Conservation (phyloP, 1,140 invertebrate genomes). For the Monomorium pharaonis region DNA sequence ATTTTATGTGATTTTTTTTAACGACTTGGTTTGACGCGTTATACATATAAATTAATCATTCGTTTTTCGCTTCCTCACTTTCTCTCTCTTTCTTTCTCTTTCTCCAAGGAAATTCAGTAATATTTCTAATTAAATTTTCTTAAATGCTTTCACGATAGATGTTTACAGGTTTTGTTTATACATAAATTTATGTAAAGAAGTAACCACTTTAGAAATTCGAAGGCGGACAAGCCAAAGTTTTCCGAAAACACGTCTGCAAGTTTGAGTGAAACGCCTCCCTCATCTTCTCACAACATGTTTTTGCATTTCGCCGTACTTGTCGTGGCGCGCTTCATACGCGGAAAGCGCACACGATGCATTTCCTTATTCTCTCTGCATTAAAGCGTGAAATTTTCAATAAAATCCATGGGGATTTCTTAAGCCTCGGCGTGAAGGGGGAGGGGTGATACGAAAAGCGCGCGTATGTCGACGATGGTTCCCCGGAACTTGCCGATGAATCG, state of each 20-base stretch:
- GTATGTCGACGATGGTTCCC: neutral
- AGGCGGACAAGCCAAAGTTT: neutral
- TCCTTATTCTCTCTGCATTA: neutral
- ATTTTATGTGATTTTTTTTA: neutral
- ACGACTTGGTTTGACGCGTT: neutral
- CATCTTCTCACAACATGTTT: conserved; percentile 36
- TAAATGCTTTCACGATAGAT: no score
- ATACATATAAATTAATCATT: conserved; percentile 3
- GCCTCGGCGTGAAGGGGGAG: neutral
- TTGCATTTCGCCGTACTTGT: neutral
- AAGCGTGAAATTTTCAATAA: conserved; percentile 14
- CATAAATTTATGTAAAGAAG: neutral
- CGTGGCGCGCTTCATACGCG: neutral
- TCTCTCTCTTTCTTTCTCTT: neutral
- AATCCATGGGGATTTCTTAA: conserved; percentile 8
- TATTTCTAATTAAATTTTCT: no score
- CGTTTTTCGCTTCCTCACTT: neutral
- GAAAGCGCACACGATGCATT: neutral
- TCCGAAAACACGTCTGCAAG: neutral
- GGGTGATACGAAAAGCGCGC: neutral
- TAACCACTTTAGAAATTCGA: conserved; percentile 2
- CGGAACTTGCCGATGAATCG: conserved; percentile 43
- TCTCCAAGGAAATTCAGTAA: no score
- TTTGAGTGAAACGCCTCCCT: conserved; percentile 8
- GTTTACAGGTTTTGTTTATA: neutral